A percentile compares a stretch with the other conserved stretches of the same genome.
phyloP scores from a whole-genome alignment of 2,888 invertebrate species.

The Caenorhabditis panamensis region DNA sequence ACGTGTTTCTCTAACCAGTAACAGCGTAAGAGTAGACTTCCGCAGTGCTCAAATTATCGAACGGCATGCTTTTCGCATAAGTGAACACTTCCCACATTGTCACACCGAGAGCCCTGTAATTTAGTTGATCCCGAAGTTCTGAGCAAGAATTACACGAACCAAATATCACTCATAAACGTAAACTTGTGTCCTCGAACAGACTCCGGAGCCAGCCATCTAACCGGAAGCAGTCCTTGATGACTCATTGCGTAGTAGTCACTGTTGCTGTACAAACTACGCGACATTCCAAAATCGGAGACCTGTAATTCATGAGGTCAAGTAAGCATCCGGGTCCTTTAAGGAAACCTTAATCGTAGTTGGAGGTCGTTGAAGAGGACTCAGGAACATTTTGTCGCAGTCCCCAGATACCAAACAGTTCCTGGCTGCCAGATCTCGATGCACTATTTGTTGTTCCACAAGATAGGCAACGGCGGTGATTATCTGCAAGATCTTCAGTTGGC shows the following conservation, averaged over 20 bases:
- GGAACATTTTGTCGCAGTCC: constrained; percentile 67
- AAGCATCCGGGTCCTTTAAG: not conserved
- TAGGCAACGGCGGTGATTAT: constrained; percentile 87
- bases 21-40: constrained; percentile 87
- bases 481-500: constrained; percentile 84
- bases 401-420: constrained; percentile 91
- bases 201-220: constrained; percentile 98
- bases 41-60: constrained; percentile 94
- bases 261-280: constrained; percentile 72
- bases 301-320: constrained; percentile 10
- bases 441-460: constrained; percentile 90
- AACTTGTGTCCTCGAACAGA: constrained; percentile 97
- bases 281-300: constrained; percentile 81
- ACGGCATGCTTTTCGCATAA: constrained; percentile 93
- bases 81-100: constrained; percentile 98
- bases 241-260: constrained; percentile 78
- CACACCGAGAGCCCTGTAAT: constrained; percentile 91
- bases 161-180: constrained; percentile 97
- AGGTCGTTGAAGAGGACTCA: constrained; percentile 70
- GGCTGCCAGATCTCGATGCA: constrained; percentile 91
- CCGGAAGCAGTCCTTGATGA: constrained; percentile 69
- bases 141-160: no score
- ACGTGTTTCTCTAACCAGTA: no score
- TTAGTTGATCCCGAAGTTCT: no score
- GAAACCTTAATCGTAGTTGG: constrained; percentile 74